phyloP scores from a whole-genome alignment of 1,140 invertebrate species.

The Heliconius hewitsoni region DNA sequence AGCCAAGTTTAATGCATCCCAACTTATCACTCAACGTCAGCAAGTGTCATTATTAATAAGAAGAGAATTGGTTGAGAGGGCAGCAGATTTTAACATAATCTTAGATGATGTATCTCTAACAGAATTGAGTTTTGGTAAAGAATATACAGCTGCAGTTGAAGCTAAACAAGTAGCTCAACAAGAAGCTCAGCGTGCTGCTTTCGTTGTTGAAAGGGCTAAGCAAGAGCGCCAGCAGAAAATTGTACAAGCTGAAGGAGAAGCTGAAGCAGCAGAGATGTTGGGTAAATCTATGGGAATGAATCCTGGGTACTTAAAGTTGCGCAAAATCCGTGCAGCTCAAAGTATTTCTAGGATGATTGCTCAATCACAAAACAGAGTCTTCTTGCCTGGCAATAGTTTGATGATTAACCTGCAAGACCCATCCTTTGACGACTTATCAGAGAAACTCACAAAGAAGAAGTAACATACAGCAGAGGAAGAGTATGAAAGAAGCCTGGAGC shows the following conservation, averaged over 20 bases:
- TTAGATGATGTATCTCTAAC: constrained; percentile 99
- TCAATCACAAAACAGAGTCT: constrained; percentile 96
- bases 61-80: constrained; percentile 96
- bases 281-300: constrained; percentile 97
- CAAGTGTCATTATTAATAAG: constrained; percentile 97
- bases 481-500: constrained; percentile 55
- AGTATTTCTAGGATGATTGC: constrained; percentile 98
- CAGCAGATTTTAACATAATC: constrained; percentile 99
- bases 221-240: constrained; percentile 99
- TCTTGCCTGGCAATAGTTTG: constrained; percentile 94
- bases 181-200: constrained; percentile 99
- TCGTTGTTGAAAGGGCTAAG: constrained; percentile 98
- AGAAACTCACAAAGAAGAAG: constrained; percentile 92
- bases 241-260: constrained; percentile 99
- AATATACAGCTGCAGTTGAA: constrained; percentile 99
- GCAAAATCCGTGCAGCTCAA: constrained; percentile 98
- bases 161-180: constrained; percentile 99
- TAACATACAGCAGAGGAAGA: constrained; percentile 80
- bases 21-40: constrained; percentile 98
- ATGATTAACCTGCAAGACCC: constrained; percentile 99
- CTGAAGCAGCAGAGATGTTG: constrained; percentile 98
- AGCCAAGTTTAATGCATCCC: constrained; percentile 99
- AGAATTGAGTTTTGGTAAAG: constrained; percentile 98
- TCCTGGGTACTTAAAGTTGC: constrained; percentile 98
- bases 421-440: constrained; percentile 93